phyloP scores from a whole-genome alignment of 2,797 vertebrate species.

The Spondyliosoma cantharus region DNA sequence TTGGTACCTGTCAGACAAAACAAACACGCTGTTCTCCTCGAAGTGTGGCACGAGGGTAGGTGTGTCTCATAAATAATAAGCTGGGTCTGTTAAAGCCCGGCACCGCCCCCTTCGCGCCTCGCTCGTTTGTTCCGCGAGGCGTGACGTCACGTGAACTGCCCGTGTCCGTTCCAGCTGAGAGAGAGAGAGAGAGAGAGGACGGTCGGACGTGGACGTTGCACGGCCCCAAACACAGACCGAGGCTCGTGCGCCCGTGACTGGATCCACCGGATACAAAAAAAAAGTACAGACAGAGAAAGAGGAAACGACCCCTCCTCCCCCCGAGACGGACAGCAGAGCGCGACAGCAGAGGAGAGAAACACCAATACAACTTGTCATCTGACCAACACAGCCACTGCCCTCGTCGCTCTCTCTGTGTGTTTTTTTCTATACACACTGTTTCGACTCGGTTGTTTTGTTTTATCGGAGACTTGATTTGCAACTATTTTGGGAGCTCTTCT shows the following conservation, averaged over 20 bases:
- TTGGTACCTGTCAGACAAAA: slow-evolving; percentile 62
- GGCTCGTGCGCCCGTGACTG: slow-evolving; percentile 82
- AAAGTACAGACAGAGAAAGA: slow-evolving; percentile 78
- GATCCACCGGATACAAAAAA: slow-evolving; percentile 72
- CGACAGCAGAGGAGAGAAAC: slow-evolving; percentile 77
- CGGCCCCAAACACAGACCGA: slow-evolving; percentile 75
- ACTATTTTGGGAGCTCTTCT: slow-evolving; percentile 17
- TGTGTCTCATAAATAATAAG: slow-evolving; percentile 83
- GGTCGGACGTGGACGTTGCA: slow-evolving; percentile 69
- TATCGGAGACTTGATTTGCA: slow-evolving; percentile 42
- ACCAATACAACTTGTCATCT: slow-evolving; percentile 84
- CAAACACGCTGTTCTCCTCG: slow-evolving; percentile 66
- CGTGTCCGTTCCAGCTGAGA: slow-evolving; percentile 88
- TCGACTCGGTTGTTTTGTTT: slow-evolving; percentile 70
- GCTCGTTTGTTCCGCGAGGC: slow-evolving; percentile 68
- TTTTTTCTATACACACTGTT: slow-evolving; percentile 35
- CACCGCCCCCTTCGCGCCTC: slow-evolving; percentile 51
- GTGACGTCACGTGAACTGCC: slow-evolving; percentile 88
- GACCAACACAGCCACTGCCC: slow-evolving; percentile 76
- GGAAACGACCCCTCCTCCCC: slow-evolving; percentile 70
- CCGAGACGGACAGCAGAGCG: slow-evolving; percentile 72
- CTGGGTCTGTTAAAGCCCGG: slow-evolving; percentile 31
- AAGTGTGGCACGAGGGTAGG: slow-evolving; percentile 80
- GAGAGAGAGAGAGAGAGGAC: slow-evolving; percentile 54
- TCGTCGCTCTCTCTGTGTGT: slow-evolving; percentile 45